Evolutionary conservation across 2,113 vertebrate species (phyloP).

Genomic region (Phycodurus eques): DNA sequence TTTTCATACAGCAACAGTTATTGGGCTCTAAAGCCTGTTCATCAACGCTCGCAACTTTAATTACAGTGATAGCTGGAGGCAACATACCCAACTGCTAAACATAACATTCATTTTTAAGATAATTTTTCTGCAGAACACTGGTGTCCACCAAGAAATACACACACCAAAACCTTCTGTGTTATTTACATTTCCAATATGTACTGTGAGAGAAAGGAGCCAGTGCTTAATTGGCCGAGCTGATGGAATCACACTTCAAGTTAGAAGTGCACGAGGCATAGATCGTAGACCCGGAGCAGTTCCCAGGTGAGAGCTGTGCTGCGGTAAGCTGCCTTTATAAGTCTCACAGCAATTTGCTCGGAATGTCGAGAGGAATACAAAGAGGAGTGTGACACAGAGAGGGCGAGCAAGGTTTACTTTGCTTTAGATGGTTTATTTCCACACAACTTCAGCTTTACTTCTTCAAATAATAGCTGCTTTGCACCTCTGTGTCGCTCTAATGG

Average conservation of each 20-base stretch:
- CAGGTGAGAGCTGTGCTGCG: conserved; percentile 63
- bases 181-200: conserved; percentile 61
- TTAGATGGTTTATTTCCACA: conserved; percentile 60
- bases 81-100: conserved; percentile 9
- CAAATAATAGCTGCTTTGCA: conserved; percentile 10
- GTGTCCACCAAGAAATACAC: conserved; percentile 26
- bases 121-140: conserved; percentile 28
- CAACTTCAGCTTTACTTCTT: conserved; percentile 28
- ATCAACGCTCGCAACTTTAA: background rate
- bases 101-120: conserved; percentile 24
- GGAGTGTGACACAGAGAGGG: conserved; percentile 7
- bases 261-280: conserved; percentile 71
- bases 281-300: conserved; percentile 64
- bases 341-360: conserved; percentile 77
- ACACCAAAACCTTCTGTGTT: conserved; percentile 40
- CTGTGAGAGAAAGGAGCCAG: conserved; percentile 42
- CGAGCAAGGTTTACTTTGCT: conserved; percentile 44
- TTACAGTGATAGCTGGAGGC: conserved; percentile 15
- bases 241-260: conserved; percentile 69
- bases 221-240: conserved; percentile 74
- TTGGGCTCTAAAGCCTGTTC: background rate
- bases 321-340: conserved; percentile 65
- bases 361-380: conserved; percentile 55
- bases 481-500: background rate
- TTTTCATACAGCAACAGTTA: background rate